Conservation (phyloP, 2,113 vertebrate genomes). For the Dicerorhinus sumatrensis region DNA sequence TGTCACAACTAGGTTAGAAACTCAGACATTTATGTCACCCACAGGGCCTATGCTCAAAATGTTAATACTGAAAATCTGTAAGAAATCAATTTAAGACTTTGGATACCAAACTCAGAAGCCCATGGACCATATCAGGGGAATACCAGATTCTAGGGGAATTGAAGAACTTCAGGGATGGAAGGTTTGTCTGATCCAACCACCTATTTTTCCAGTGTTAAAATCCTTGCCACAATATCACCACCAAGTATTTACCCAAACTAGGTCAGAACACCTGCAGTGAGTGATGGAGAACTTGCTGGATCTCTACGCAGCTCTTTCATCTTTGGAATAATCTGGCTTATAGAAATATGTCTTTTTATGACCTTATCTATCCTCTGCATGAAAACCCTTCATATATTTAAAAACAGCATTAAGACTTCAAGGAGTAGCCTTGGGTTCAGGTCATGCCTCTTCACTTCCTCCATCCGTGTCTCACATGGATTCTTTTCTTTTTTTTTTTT, state of each 20-base stretch:
- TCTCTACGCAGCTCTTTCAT: slow-evolving; percentile 15
- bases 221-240: background rate
- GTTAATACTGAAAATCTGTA: background rate
- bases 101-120: background rate
- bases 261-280: background rate
- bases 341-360: background rate
- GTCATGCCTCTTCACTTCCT: background rate
- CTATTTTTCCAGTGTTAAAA: background rate
- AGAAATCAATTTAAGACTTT: background rate
- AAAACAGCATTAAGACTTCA: background rate
- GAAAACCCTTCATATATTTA: background rate
- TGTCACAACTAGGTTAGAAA: background rate
- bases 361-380: background rate
- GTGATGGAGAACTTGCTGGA: background rate
- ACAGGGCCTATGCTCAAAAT: background rate
- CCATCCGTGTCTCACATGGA: background rate
- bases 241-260: background rate
- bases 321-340: background rate
- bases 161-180: background rate
- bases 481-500: background rate
- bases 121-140: background rate
- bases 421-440: background rate
- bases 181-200: background rate
- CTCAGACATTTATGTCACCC: background rate
- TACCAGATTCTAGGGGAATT: background rate